Evolutionary conservation across 2,797 vertebrate species (phyloP).

Genomic region (Hapalemur alaotrensis): DNA sequence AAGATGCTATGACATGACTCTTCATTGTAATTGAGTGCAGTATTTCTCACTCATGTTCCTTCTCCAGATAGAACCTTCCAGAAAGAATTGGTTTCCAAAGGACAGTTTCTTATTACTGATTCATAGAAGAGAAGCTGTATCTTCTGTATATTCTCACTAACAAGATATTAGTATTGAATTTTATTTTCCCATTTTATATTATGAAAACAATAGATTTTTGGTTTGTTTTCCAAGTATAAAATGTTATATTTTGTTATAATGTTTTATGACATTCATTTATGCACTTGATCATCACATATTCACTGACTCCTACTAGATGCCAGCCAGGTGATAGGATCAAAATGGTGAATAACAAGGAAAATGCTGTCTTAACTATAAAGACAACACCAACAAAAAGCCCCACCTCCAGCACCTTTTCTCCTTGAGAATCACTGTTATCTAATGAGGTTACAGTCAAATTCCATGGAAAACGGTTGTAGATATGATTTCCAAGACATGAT

Average conservation of each 20-base stretch:
- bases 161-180: not conserved
- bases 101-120: not conserved
- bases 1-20: not conserved
- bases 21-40: not conserved
- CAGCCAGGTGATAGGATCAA: not conserved
- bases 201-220: not conserved
- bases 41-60: not conserved
- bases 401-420: not conserved
- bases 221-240: constrained; percentile 14
- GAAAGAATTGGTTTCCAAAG: not conserved
- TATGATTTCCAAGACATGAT: not conserved
- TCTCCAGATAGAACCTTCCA: not conserved
- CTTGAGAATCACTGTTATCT: not conserved
- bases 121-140: not conserved
- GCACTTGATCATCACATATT: not conserved
- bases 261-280: not conserved
- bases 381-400: not conserved
- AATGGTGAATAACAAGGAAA: not conserved
- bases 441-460: not conserved
- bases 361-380: not conserved
- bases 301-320: not conserved
- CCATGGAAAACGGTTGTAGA: not conserved
- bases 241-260: not conserved
- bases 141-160: not conserved
- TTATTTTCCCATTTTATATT: not conserved